A percentile compares a stretch with the other conserved stretches of the same genome.
These are phyloP conservation scores for Platyscapa corneri DNA, from an alignment of 1,140 invertebrate species.

Conservation along the genomic window DNA sequence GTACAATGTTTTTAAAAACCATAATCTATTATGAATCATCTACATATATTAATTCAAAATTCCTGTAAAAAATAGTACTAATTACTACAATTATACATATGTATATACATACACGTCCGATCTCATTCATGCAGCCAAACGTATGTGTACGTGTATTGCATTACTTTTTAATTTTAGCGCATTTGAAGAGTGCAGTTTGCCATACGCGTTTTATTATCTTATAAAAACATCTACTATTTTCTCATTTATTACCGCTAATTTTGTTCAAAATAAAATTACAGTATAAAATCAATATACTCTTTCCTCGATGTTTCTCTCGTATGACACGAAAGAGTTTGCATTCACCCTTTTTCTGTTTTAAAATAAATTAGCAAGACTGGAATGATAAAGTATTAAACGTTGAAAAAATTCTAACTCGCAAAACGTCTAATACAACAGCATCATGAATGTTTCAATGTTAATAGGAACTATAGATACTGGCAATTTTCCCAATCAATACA, in stretches of 20 bases:
- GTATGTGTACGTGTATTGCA: too few relatives aligned
- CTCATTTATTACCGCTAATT: neutral
- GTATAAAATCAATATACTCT: neutral
- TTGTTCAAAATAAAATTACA: constrained; percentile 18
- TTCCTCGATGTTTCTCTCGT: constrained; percentile 15
- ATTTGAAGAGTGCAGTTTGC: too few relatives aligned
- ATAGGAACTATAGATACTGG: constrained; percentile 49
- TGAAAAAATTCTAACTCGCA: constrained; percentile 22
- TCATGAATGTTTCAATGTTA: constrained; percentile 47
- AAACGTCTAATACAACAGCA: constrained; percentile 32
- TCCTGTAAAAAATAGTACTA: too few relatives aligned
- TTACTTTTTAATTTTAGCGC: too few relatives aligned
- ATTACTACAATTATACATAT: too few relatives aligned
- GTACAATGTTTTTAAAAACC: too few relatives aligned
- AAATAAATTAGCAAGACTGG: neutral
- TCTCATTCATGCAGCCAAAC: too few relatives aligned
- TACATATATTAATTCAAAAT: too few relatives aligned
- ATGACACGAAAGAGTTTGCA: neutral
- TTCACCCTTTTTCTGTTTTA: constrained; percentile 32
- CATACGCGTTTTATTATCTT: too few relatives aligned
- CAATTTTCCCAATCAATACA: constrained; percentile 46
- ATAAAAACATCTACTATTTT: too few relatives aligned
- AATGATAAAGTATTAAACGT: constrained; percentile 8
- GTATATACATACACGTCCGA: too few relatives aligned
- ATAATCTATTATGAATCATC: too few relatives aligned